Percentiles rank a stretch among this genome's conserved stretches.
Conservation (phyloP, 2,113 vertebrate genomes). For the Poicephalus meyeri region DNA sequence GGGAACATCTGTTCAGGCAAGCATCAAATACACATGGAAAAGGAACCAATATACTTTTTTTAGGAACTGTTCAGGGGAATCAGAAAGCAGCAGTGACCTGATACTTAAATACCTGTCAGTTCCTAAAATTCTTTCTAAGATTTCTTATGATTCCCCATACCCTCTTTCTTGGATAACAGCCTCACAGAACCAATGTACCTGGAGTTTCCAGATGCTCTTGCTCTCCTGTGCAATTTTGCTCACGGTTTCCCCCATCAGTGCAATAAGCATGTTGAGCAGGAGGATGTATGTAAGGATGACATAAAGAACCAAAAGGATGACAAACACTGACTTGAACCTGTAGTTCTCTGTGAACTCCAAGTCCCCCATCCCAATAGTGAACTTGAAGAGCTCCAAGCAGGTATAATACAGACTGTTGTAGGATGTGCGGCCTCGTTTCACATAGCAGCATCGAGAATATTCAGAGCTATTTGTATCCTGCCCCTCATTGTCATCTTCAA, state of each 20-base stretch:
- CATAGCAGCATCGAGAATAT: neutral
- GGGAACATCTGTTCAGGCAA: neutral
- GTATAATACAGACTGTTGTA: constrained; percentile 87
- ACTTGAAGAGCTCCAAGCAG: constrained; percentile 94
- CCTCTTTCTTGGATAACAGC: neutral
- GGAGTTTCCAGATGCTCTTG: constrained; percentile 93
- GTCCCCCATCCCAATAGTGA: constrained; percentile 98
- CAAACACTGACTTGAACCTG: constrained; percentile 86
- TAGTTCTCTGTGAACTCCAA: constrained; percentile 93
- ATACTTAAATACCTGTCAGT: neutral
- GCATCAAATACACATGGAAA: neutral
- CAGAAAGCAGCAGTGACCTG: neutral
- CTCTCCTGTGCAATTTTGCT: constrained; percentile 88
- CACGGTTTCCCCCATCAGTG: constrained; percentile 93
- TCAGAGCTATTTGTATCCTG: constrained; percentile 33
- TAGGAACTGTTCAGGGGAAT: neutral
- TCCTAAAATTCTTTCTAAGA: neutral
- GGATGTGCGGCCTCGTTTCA: constrained; percentile 36
- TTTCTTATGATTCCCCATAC: neutral
- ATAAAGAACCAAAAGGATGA: constrained; percentile 87
- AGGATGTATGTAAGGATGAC: constrained; percentile 97
- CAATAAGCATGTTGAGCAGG: constrained; percentile 98
- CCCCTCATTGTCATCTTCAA: constrained; percentile 78
- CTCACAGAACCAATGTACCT: constrained; percentile 73
- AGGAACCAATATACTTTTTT: neutral